A percentile compares a stretch with the other conserved stretches of the same genome.
phyloP scores from a whole-genome alignment of 37 sponge, comb jelly and placozoan species.

The Ephydatia muelleri region DNA sequence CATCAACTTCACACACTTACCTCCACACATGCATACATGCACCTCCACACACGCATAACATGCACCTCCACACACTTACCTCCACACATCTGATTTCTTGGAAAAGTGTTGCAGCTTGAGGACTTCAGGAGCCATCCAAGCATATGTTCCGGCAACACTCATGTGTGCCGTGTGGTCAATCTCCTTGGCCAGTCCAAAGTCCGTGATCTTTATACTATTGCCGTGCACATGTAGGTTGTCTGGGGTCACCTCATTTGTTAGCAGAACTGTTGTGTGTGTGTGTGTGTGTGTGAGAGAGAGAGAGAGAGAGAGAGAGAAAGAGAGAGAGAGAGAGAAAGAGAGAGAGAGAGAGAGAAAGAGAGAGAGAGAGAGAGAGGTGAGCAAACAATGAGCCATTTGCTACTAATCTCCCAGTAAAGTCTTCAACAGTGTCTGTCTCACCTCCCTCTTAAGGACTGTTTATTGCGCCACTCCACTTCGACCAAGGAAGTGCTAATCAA shows the following conservation, averaged over 20 bases:
- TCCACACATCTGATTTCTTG: slow-evolving; percentile 93
- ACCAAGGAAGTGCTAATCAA: too few relatives aligned
- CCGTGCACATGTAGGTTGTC: slow-evolving; percentile 38
- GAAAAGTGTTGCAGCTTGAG: slow-evolving; percentile 73
- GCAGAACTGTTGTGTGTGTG: slow-evolving; percentile 72
- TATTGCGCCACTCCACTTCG: too few relatives aligned
- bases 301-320: slow-evolving; percentile 4
- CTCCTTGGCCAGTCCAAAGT: slow-evolving; percentile 93
- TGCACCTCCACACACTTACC: too few relatives aligned
- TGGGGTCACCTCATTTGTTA: slow-evolving; percentile 43
- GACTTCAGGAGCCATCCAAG: slow-evolving; percentile 98
- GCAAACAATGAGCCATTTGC: background rate
- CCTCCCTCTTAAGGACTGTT: too few relatives aligned
- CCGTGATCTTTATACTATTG: slow-evolving; percentile 88
- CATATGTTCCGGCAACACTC: slow-evolving; percentile 90
- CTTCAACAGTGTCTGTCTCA: too few relatives aligned
- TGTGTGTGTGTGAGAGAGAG: background rate
- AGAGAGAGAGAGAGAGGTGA: background rate
- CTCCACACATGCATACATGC: too few relatives aligned
- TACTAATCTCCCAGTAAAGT: slow-evolving; percentile 5
- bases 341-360: background rate
- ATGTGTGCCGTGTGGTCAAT: slow-evolving; percentile 88
- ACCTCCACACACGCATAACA: slow-evolving; percentile 3
- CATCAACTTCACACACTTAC: background rate
- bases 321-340: slow-evolving; percentile 11